Base-by-base conservation (phyloP, 1,140 invertebrate genomes). In the Caenorhabditis remanei region DNA sequence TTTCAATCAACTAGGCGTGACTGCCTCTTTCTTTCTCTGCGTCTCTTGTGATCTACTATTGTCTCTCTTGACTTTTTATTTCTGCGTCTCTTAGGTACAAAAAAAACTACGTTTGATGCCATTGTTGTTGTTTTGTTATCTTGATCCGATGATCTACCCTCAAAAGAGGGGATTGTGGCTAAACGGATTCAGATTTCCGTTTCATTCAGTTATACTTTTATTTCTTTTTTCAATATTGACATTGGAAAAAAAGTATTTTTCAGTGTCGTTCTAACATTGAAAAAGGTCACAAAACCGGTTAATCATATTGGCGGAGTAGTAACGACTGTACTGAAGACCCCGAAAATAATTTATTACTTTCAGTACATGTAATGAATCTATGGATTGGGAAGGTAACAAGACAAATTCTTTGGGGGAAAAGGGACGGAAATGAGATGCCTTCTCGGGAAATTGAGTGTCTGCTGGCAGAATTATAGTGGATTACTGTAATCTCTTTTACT, bases 1-100 rank as follows among this genome's bases (percentile, higher is more conserved):
- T 65, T 75, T 75, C 67, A 75, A 75, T 75, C 67, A 75, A 75
- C 67, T 75, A 75, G 67, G 67, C 67, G 67, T 75, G 67, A 75
- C 67, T 75, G 67, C 41, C 67, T 75, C 67, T 75, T 32, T 0
- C 43, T n/a, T 19, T 75, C 43, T 75, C 67, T 75, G 13, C 16
- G 9, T 75, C 41, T n/a, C 67, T 75, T 3, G 8, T n/a, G 32
- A 13, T 21, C 63, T 67, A 0, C 32, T 9, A 11, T 19, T 46
- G 5, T 46, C 40, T 32, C n/a, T 14, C 2, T 46, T 46, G 7
- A 75, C 67, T 75, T 75, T 75, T 46, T 4, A 43, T 7, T 16
- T 48, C 67, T 75, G 67, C 67, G 67, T 75, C 67, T 67, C 11
- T 13, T 11, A 75, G 43, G 43, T 46, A 48, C 43, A 75, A 16